Conservation (phyloP, 2,797 vertebrate species). For the Neopelma chrysocephalum region DNA sequence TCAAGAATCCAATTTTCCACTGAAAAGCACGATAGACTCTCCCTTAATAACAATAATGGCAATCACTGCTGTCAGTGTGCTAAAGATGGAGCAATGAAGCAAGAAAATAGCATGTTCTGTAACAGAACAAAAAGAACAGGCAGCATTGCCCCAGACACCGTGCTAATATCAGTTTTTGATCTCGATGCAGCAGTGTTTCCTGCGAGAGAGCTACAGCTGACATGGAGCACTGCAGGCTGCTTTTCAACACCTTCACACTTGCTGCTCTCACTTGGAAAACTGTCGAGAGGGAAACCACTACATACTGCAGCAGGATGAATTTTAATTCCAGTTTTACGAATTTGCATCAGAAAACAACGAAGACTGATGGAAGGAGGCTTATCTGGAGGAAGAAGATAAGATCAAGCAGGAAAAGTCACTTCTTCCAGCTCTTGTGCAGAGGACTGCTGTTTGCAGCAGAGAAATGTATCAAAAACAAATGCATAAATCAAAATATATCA, state of each 20-base stretch:
- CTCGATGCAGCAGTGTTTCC: conserved; percentile 26
- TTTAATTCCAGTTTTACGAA: conserved; percentile 41
- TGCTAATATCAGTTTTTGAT: conserved; percentile 38
- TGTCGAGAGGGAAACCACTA: conserved; percentile 41
- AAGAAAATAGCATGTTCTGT: conserved; percentile 11
- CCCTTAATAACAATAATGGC: conserved; percentile 12
- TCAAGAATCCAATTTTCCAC: conserved; percentile 48
- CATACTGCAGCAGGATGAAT: conserved; percentile 35
- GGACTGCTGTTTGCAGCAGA: neutral
- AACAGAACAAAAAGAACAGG: neutral
- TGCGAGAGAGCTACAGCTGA: conserved; percentile 26
- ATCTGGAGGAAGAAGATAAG: neutral
- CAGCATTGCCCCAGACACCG: neutral
- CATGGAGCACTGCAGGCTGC: conserved; percentile 48
- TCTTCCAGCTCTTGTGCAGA: neutral
- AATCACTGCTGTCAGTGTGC: neutral
- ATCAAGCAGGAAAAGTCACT: neutral
- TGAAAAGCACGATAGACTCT: neutral
- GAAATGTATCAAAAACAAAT: neutral
- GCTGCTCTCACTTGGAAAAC: conserved; percentile 54
- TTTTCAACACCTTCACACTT: conserved; percentile 69
- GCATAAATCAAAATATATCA: neutral
- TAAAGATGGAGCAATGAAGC: conserved; percentile 22
- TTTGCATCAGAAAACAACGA: neutral
- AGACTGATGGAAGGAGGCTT: neutral